Conservation (phyloP, 1,140 invertebrate genomes). For the Lanistes nyassanus region DNA sequence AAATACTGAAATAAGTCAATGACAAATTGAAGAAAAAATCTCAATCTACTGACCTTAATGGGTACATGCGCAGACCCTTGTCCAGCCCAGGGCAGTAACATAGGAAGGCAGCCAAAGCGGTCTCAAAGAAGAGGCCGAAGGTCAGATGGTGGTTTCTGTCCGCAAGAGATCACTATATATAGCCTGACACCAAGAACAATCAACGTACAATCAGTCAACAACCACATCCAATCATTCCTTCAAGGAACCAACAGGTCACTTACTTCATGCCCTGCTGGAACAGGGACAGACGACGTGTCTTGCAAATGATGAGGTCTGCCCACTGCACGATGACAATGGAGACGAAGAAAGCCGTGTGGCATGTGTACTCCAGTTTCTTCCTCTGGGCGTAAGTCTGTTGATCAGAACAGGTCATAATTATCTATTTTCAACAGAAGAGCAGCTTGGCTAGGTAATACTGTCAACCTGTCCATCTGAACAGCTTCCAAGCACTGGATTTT, state of each 20-base stretch:
- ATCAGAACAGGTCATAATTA: too few species aligned
- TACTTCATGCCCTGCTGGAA: constrained; percentile 96
- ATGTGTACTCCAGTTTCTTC: constrained; percentile 95
- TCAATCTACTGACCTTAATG: constrained; percentile 59
- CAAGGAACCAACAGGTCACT: constrained; percentile 29
- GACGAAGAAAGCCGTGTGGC: constrained; percentile 98
- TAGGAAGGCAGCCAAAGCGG: constrained; percentile 64
- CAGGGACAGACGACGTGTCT: constrained; percentile 95
- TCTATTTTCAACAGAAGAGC: too few species aligned
- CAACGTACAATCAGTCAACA: too few species aligned
- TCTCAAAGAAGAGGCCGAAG: constrained; percentile 68
- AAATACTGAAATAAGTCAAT: too few species aligned
- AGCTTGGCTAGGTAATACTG: too few species aligned
- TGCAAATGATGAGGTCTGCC: constrained; percentile 98
- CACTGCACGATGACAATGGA: constrained; percentile 98
- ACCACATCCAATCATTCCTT: not conserved
- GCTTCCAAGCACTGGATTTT: too few species aligned
- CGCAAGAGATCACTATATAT: constrained; percentile 55
- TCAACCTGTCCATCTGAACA: too few species aligned
- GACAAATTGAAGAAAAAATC: too few species aligned
- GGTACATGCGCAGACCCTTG: constrained; percentile 65
- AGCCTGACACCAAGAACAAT: not conserved
- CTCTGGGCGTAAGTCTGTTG: constrained; percentile 91
- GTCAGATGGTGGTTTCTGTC: constrained; percentile 66
- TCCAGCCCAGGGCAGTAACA: constrained; percentile 66